Evolutionary conservation across 2,888 invertebrate genomes (phyloP), one percentile per base, ranked within the genome.

Genomic region (Thereva nobilitata): DNA sequence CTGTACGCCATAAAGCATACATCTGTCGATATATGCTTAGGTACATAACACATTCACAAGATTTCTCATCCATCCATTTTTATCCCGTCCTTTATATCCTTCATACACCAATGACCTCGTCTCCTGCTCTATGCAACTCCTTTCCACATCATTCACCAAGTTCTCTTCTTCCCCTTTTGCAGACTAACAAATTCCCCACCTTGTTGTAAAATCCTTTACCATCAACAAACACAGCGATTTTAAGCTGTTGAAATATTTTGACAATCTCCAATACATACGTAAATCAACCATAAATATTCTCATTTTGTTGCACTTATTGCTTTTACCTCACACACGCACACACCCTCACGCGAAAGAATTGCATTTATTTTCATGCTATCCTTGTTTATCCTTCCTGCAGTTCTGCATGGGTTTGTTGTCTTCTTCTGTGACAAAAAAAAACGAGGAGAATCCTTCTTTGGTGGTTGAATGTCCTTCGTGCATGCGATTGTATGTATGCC

Each of bases 1-100:
- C 70, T 74, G 74, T 75, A 75, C 75, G 74, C 76, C 76, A 76
- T 75, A 76, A 73, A 76, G 73, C 77, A 77, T 74, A 74, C 74
- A 74, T 72, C 72, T 72, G 75, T 76, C 75, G 78, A 78, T 75
- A 72, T 71, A 68, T 70, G 67, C 47, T 38, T 45, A 4, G 61
- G 68, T 65, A 55, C 44, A 67, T 50, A 69, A 63, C 67, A 64
- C 72, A 71, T 72, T 70, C 67, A 70, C 68, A 67, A 67, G 59
- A 66, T 55, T 68, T 44, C 57, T 47, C 66, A 47, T 44, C 56
- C 56, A 56, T 44, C 34, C 37, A 44, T 41, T 35, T 35, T 42
- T 44, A 56, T 34, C 44, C 55, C 45, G 54, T 34, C 47, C 7
- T 10, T 10, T 35, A 47, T 12, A 10, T 59, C 59, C 59, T 59